These are phyloP conservation scores for Dinothrombium tinctorium DNA, from an alignment of 1,140 invertebrate species.

Conservation along the genomic window DNA sequence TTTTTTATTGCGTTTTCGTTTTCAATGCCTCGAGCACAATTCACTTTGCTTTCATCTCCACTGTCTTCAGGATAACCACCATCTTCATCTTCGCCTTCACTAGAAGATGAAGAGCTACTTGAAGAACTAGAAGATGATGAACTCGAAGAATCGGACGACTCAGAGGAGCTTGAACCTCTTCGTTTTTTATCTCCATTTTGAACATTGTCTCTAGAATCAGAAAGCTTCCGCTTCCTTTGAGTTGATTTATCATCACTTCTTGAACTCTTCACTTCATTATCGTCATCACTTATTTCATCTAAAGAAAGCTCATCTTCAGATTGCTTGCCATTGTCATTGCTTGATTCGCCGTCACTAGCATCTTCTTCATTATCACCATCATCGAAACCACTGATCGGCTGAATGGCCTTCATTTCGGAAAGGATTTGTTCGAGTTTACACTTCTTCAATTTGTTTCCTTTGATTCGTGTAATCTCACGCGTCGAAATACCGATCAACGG, in stretches of 20 bases:
- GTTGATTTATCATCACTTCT: no score
- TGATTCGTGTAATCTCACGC: constrained; percentile 4
- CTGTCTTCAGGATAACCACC: neutral
- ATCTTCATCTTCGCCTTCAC: constrained; percentile 3
- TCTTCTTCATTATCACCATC: constrained; percentile 4
- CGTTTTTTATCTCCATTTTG: neutral
- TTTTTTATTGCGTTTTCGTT: neutral
- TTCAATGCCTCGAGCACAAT: neutral
- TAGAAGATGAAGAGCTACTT: constrained; percentile 6
- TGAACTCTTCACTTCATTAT: no score
- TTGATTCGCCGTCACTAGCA: neutral
- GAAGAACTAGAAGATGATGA: constrained; percentile 6
- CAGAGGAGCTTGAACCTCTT: neutral
- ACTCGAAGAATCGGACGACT: constrained; percentile 4
- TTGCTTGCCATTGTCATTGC: neutral
- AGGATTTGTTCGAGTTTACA: constrained; percentile 11
- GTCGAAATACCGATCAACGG: constrained; percentile 35
- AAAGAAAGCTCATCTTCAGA: neutral
- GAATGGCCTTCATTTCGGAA: constrained; percentile 10
- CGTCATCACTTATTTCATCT: neutral
- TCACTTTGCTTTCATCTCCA: neutral
- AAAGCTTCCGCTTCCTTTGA: no score
- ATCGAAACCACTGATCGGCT: constrained; percentile 7
- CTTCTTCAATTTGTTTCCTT: constrained; percentile 4
- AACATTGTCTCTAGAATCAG: no score